A percentile compares a stretch with the other conserved stretches of the same genome.
These are phyloP conservation scores for Sebastes matsubarae DNA, from an alignment of 2,797 vertebrate genomes.

Conservation along the genomic window DNA sequence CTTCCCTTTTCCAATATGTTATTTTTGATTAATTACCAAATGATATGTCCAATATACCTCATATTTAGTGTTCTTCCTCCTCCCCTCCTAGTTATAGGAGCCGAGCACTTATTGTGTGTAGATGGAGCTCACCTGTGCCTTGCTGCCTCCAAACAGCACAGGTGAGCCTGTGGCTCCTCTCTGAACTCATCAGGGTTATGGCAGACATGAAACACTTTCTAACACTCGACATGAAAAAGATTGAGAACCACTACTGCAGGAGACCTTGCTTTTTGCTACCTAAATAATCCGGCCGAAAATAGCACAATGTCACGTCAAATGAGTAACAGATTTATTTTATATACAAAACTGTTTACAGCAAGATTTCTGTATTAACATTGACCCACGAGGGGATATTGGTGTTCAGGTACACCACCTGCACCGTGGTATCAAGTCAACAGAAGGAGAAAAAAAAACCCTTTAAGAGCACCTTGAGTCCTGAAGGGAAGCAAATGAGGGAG, in stretches of 20 bases:
- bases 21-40: background rate
- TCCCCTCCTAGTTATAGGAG: too few relatives aligned
- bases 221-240: too few relatives aligned
- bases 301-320: constrained; percentile 47
- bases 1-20: background rate
- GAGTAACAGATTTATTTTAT: constrained; percentile 85
- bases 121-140: too few relatives aligned
- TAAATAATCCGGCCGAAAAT: constrained; percentile 7
- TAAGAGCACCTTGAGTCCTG: constrained; percentile 77
- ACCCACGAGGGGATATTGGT: constrained; percentile 60
- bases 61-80: background rate
- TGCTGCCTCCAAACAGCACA: too few relatives aligned
- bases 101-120: too few relatives aligned
- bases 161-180: too few relatives aligned
- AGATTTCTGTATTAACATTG: constrained; percentile 77
- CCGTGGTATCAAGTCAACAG: constrained; percentile 71
- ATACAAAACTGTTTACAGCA: constrained; percentile 87
- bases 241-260: background rate
- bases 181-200: too few relatives aligned
- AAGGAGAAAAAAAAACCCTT: constrained; percentile 36
- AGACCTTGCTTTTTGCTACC: background rate
- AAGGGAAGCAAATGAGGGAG: constrained; percentile 64
- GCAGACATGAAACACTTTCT: too few relatives aligned
- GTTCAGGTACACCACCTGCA: constrained; percentile 60
- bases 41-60: background rate